Percentiles rank a stretch among this genome's conserved stretches.
Evolutionary conservation across 2,113 vertebrate species (phyloP).

Genomic region (Phalacrocorax pelagicus): DNA sequence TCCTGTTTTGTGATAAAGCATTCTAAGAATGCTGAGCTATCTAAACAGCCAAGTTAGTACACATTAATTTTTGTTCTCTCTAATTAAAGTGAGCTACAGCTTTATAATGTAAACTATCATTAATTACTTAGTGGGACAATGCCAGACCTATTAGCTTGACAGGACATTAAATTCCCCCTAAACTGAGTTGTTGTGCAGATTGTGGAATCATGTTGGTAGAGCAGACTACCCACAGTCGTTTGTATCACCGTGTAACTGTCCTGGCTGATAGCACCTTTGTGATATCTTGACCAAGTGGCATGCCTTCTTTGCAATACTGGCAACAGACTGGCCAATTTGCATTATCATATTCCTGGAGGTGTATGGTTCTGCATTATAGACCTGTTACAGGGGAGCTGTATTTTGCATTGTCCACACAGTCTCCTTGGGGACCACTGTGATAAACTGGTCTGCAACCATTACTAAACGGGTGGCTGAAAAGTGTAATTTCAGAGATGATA

Average conservation of each 20-base stretch:
- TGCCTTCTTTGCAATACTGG: background rate
- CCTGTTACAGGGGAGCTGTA: background rate
- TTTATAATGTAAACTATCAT: background rate
- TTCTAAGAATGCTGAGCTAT: background rate
- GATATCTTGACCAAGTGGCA: background rate
- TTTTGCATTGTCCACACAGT: background rate
- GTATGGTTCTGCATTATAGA: background rate
- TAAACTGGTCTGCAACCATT: background rate
- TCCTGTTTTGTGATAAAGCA: background rate
- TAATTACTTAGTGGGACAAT: background rate
- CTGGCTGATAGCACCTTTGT: background rate
- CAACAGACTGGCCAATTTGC: background rate
- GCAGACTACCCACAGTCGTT: background rate
- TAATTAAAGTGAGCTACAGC: background rate
- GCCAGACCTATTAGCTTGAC: background rate
- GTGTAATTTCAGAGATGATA: background rate
- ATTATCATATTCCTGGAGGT: background rate
- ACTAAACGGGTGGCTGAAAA: background rate
- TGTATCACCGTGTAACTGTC: background rate
- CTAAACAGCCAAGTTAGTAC: background rate
- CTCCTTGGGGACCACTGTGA: background rate
- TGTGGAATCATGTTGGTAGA: background rate
- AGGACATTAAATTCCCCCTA: background rate
- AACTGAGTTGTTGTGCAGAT: rapidly evolving
- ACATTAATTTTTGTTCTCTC: background rate